Evolutionary conservation across 2,888 invertebrate genomes (phyloP).

Genomic region (Drosophila niveifrons): DNA sequence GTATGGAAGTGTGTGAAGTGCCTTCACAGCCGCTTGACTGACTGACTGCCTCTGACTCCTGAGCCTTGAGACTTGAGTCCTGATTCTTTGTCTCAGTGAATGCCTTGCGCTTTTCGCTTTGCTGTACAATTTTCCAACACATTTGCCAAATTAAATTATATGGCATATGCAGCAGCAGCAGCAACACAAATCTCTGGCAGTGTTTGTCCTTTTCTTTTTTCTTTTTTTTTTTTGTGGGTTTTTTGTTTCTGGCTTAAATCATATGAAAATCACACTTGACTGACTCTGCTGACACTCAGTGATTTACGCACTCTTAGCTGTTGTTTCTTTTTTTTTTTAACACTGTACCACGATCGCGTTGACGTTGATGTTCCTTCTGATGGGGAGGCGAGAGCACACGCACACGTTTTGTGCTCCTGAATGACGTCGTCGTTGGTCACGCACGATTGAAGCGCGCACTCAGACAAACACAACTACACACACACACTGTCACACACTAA

Average conservation of each 20-base stretch:
- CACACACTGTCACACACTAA: constrained; percentile 21
- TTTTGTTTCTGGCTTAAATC: constrained; percentile 62
- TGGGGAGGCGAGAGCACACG: constrained; percentile 18
- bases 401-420: constrained; percentile 6
- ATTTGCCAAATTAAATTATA: constrained; percentile 80
- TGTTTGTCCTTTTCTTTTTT: constrained; percentile 23
- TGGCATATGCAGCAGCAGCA: constrained; percentile 53
- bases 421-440: constrained; percentile 1
- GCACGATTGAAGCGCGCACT: neutral
- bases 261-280: constrained; percentile 70
- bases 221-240: constrained; percentile 1
- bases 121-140: constrained; percentile 78
- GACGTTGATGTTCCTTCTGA: constrained; percentile 11
- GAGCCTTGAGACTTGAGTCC: constrained; percentile 2
- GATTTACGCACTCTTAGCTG: constrained; percentile 61
- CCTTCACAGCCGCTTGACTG: constrained; percentile 23
- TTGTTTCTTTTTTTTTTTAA: constrained; percentile 40
- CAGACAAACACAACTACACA: neutral
- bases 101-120: constrained; percentile 52
- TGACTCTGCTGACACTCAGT: constrained; percentile 71
- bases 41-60: constrained; percentile 22
- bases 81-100: constrained; percentile 40
- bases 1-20: constrained; percentile 34
- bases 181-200: constrained; percentile 40
- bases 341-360: constrained; percentile 52